Base-by-base conservation (phyloP, 2,797 vertebrate species). In the Mus spretus region DNA sequence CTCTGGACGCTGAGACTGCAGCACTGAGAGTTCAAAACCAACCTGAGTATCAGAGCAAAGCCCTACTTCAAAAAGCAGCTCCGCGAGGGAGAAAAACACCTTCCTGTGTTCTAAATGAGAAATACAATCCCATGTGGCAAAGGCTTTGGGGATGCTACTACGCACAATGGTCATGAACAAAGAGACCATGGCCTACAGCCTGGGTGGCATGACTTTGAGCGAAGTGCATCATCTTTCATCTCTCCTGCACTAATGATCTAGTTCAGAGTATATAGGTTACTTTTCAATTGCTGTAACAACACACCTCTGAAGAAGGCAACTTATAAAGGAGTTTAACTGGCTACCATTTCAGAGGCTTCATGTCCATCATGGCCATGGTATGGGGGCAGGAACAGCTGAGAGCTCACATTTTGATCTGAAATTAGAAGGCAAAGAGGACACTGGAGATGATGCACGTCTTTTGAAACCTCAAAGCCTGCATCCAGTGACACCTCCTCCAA, bases 201-300 rank as follows among this genome's bases (percentile, higher is more conserved):
- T 17, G 31, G 40, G 3, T 75, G 44, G 87, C 55, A 55, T 17
- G 53, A 93, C 53, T 95, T 90, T 15, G 26, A 70, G 13, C 28
- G 94, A 85, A 89, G 50, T 63, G 50, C 19, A 65, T 95, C 59
- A 44, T 74, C 14, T 63, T 74, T 96, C 59, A 34, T 61, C 11
- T 67, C 55, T 94, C 81, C 50, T 59, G 7, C 2, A 13, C 44
- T 80, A 12, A 9, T 87, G 83, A 75, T 75, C 47, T 83, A 31
- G 37, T 57, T 70, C 59, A 34, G 40, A 47, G n/a, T 84, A 20
- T 65, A 65, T 65, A 47, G 61, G 59, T 44, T 84, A 63, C 26
- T 84, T 84, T 47, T 20, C 17, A 34, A 44, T 63, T 65, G 31
- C 28, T 47, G 15, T 65, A 65, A 84, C 81, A 47, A 84, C 20